Evolutionary conservation across 2,888 invertebrate species (phyloP).

Genomic region (Catocala nupta): DNA sequence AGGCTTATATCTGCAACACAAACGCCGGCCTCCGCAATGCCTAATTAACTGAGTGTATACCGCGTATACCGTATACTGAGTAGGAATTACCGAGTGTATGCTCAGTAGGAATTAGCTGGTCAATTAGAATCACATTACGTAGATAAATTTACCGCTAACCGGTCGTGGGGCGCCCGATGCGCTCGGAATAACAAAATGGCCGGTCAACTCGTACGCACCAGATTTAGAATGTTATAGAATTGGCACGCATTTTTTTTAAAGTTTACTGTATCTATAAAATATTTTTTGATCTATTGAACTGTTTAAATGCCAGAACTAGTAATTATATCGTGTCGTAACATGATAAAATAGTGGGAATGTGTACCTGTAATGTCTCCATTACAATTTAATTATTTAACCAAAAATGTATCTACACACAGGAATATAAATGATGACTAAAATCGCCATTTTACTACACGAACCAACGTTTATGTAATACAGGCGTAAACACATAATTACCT

Average conservation of each 20-base stretch:
- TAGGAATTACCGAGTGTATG: constrained; percentile 79
- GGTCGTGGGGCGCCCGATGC: constrained; percentile 74
- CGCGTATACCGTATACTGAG: constrained; percentile 61
- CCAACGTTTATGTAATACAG: no score
- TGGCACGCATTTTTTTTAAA: constrained; percentile 19
- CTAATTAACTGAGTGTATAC: constrained; percentile 68
- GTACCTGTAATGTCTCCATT: no score
- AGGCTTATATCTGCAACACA: constrained; percentile 33
- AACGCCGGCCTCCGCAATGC: constrained; percentile 49
- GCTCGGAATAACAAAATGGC: constrained; percentile 78
- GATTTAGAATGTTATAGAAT: constrained; percentile 43
- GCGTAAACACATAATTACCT: no score
- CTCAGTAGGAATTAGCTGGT: constrained; percentile 81
- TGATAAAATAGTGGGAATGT: no score
- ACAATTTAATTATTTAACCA: no score
- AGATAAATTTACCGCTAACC: constrained; percentile 84
- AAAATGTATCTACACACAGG: no score
- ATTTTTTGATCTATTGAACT: no score
- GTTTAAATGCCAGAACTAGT: no score
- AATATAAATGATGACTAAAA: no score
- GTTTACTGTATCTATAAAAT: no score
- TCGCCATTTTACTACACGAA: no score
- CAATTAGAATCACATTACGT: constrained; percentile 86
- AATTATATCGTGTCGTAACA: no score
- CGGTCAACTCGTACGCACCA: constrained; percentile 50